Base-by-base conservation (phyloP, 2,113 vertebrate genomes). In the Tachycineta bicolor region DNA sequence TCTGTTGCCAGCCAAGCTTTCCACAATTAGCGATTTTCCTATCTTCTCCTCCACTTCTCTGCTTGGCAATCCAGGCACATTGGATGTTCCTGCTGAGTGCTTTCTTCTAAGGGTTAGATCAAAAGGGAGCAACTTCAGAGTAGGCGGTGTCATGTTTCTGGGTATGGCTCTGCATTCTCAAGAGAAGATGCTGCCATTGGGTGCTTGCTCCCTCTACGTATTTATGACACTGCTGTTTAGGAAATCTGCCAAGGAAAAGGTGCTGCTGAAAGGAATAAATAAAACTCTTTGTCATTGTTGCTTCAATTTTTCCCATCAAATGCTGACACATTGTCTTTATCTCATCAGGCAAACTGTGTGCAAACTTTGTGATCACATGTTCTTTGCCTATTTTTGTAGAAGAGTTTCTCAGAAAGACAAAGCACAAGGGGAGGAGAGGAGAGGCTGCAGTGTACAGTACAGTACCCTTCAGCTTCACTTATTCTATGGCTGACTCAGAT, bases 181-280 rank as follows among this genome's bases (percentile, higher is more conserved):
- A 49, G 64, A 68, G 74, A 80, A 83, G 63, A n/a, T 86, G 50
- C 63, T 74, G 70, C 70, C 56, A 18, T 63, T 86, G 87, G 58
- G 60, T 17, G 0, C 55, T 89, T 89, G 34, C 33, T 93, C 37
- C 69, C 69, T 91, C 50, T 63, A 59, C 37, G 49, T 87, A 52
- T 41, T 64, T 70, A 49, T 6, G 47, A 60, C 46, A 49, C 26
- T 82, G 47, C 74, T 49, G 1, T 74, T 96, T 84, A 64, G 60
- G 74, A 91, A 84, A 78, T 39, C 56, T 87, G 73, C 73, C 73
- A 68, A 44, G 39, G 73, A 65, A 81, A 78, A 87, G 47, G 77
- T 81, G 47, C 44, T 77, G 44, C 70, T 91, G 53, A 81, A 87
- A 91, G 23, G n/a, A 83, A 84, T 87, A 87, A 89, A 85, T 83